Evolutionary conservation across 2,797 vertebrate species (phyloP).

Genomic region (Threskiornis aethiopicus): DNA sequence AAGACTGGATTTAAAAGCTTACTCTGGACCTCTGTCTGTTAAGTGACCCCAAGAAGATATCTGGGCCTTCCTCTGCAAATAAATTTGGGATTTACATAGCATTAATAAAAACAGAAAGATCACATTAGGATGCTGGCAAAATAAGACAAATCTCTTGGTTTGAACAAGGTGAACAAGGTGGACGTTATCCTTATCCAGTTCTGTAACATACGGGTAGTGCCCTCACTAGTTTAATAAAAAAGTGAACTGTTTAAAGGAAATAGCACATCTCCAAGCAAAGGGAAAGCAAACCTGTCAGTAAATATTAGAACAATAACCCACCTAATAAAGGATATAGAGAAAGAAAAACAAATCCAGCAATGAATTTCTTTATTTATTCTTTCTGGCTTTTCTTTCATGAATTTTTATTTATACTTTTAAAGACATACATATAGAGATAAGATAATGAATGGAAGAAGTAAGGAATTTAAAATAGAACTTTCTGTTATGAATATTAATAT

Average conservation of each 20-base stretch:
- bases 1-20: slow-evolving; percentile 7
- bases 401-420: background rate
- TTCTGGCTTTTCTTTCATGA: background rate
- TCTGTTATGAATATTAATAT: background rate
- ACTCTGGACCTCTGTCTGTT: background rate
- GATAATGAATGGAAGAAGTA: background rate
- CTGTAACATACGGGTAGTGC: background rate
- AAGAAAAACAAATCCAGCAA: background rate
- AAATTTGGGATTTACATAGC: background rate
- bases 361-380: background rate
- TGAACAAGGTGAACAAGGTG: background rate
- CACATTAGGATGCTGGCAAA: background rate
- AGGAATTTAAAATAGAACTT: background rate
- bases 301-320: background rate
- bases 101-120: background rate
- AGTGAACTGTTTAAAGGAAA: background rate
- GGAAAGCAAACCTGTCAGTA: background rate
- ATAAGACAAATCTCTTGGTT: background rate
- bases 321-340: background rate
- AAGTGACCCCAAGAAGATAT: background rate
- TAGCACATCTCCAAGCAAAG: background rate
- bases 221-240: background rate
- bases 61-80: background rate
- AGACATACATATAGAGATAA: background rate
- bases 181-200: background rate